Percentiles rank a stretch among this genome's conserved stretches.
Conservation (phyloP, 2,888 invertebrate species). For the Catocala nupta region DNA sequence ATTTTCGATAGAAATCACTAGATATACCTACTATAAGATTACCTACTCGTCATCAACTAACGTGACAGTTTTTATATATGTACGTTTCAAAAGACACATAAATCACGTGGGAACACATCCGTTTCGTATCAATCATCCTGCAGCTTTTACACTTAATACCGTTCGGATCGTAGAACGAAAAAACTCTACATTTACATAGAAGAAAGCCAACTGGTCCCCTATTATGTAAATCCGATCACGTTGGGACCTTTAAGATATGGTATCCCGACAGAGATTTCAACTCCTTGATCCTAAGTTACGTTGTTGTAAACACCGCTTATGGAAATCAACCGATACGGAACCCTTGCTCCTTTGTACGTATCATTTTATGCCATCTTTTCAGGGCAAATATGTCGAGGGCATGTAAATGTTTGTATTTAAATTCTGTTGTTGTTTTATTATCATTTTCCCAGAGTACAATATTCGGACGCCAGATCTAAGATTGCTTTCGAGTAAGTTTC, state of each 20-base stretch:
- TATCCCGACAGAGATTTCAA: conserved; percentile 74
- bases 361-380: conserved; percentile 59
- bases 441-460: conserved; percentile 35
- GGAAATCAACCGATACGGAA: conserved; percentile 64
- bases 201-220: conserved; percentile 62
- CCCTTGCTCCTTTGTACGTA: conserved; percentile 51
- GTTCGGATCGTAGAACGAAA: conserved; percentile 58
- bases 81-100: conserved; percentile 57
- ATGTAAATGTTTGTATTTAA: conserved; percentile 50
- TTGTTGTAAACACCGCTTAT: conserved; percentile 72
- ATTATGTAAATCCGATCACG: conserved; percentile 82
- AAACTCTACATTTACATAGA: conserved; percentile 68
- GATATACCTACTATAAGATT: too few species aligned
- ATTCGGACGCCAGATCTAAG: conserved; percentile 33
- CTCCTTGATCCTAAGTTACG: conserved; percentile 68
- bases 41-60: too few species aligned
- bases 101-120: conserved; percentile 70
- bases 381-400: conserved; percentile 57
- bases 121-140: conserved; percentile 75
- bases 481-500: conserved; percentile 14
- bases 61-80: background rate
- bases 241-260: conserved; percentile 70
- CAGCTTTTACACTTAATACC: conserved; percentile 70
- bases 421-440: conserved; percentile 50
- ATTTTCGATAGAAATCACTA: too few species aligned